Evolutionary conservation across 2,113 vertebrate species (phyloP).

Genomic region (Menidia beryllina): DNA sequence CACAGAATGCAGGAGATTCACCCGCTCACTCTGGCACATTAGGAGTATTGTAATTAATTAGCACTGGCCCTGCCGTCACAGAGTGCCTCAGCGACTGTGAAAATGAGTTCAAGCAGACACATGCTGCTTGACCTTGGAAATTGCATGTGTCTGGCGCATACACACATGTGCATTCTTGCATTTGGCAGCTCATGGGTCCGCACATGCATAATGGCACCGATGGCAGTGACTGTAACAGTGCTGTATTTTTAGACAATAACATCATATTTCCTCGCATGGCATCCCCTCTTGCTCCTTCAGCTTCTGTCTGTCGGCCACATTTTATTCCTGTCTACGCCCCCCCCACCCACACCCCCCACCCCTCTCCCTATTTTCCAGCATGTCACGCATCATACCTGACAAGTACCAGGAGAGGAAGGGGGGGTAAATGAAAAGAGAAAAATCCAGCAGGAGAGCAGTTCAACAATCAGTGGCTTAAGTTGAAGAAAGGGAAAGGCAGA

Average conservation of each 20-base stretch:
- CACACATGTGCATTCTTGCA: conserved; percentile 15
- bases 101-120: conserved; percentile 62
- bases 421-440: conserved; percentile 1
- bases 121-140: conserved; percentile 65
- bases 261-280: conserved; percentile 41
- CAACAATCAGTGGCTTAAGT: conserved; percentile 61
- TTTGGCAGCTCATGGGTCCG: conserved; percentile 36
- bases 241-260: conserved; percentile 69
- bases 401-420: conserved; percentile 37
- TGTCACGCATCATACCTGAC: conserved; percentile 52
- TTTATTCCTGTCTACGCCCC: conserved; percentile 5
- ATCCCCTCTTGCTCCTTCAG: conserved; percentile 35
- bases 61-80: conserved; percentile 56
- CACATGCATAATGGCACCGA: conserved; percentile 57
- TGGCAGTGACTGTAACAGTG: conserved; percentile 45
- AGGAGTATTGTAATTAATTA: conserved; percentile 68
- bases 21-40: conserved; percentile 46
- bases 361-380: conserved; percentile 21
- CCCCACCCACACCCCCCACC: no score
- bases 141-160: conserved; percentile 2
- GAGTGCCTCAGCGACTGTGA: conserved; percentile 46
- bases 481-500: conserved; percentile 54
- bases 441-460: conserved; percentile 47
- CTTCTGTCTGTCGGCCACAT: conserved; percentile 28
- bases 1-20: conserved; percentile 41